These are phyloP conservation scores for Xiphias gladius DNA, from an alignment of 2,113 vertebrate species.

Conservation along the genomic window DNA sequence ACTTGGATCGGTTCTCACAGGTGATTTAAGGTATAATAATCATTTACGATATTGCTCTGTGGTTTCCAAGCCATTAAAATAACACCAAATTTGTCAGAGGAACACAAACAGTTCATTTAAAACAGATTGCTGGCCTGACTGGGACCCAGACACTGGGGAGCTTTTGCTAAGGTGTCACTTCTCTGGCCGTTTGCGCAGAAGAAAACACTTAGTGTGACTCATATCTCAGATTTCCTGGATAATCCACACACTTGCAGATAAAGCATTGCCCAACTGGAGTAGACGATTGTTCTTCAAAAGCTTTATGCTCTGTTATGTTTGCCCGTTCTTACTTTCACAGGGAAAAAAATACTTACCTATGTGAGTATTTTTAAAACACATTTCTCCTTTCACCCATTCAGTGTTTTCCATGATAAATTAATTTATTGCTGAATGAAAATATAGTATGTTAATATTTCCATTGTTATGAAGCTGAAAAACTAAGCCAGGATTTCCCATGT, in stretches of 20 bases:
- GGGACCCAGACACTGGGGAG: slow-evolving; percentile 73
- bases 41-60: slow-evolving; percentile 83
- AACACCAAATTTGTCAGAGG: slow-evolving; percentile 78
- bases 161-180: slow-evolving; percentile 71
- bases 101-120: slow-evolving; percentile 88
- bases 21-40: slow-evolving; percentile 89
- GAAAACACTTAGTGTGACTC: slow-evolving; percentile 65
- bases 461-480: too few relatives aligned
- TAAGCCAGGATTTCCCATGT: too few relatives aligned
- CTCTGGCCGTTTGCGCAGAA: slow-evolving; percentile 56
- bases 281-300: neutral
- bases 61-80: slow-evolving; percentile 86
- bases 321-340: neutral
- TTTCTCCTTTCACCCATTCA: neutral
- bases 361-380: neutral
- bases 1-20: slow-evolving; percentile 74
- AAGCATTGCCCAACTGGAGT: slow-evolving; percentile 9
- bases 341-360: neutral
- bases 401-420: neutral
- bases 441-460: too few relatives aligned
- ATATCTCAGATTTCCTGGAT: slow-evolving; percentile 50
- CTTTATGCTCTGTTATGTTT: neutral
- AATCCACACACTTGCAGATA: slow-evolving; percentile 36
- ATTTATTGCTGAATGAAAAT: too few relatives aligned
- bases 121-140: slow-evolving; percentile 80